Evolutionary conservation across 2,888 invertebrate species (phyloP), one percentile per base, ranked within the genome.

Genomic region (Tenthredo amoena): DNA sequence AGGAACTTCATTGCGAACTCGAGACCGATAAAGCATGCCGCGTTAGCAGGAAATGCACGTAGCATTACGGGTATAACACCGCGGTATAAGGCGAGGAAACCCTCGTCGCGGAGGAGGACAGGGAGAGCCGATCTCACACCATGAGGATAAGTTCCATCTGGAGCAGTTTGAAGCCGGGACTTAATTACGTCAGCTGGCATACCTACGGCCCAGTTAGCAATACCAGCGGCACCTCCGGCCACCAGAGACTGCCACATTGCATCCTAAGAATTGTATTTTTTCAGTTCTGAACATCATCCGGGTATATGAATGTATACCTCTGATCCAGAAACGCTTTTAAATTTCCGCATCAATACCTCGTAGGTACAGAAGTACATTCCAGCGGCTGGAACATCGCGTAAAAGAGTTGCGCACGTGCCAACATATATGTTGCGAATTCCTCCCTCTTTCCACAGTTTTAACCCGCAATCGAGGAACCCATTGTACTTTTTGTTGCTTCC

Each of bases 371-470:
- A 95, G 90, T 95, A 96, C 89, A 95, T 94, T 37, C 95, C 95
- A 87, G 94, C 94, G 9, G 95, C 95, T 37, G 96, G 96, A 50
- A 96, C 94, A 91, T 95, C 95, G 92, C 96, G 93, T 68, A 95
- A 91, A 47, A 96, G 91, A 26, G 96, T 96, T 9, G 96, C 96
- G 86, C 93, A 94, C n/a, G 95, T 95, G 85, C 96, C 96, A 88
- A 94, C 94, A 92, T 95, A 96, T 84, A 96, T 93, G 89, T 95
- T 95, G 47, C 94, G 91, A 85, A 96, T 94, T 34, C 96, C 96
- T 77, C 96, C 96, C 91, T 95, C 94, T 88, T 91, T 93, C 90
- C 94, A 95, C 85, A 96, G 90, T 90, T 95, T 94, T 86, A 94
- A 94, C 12, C 94, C 95, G 89, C 95, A 95, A 90, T 96, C 96